Evolutionary conservation across 2,888 invertebrate species (phyloP).

Genomic region (Rhingia campestris): DNA sequence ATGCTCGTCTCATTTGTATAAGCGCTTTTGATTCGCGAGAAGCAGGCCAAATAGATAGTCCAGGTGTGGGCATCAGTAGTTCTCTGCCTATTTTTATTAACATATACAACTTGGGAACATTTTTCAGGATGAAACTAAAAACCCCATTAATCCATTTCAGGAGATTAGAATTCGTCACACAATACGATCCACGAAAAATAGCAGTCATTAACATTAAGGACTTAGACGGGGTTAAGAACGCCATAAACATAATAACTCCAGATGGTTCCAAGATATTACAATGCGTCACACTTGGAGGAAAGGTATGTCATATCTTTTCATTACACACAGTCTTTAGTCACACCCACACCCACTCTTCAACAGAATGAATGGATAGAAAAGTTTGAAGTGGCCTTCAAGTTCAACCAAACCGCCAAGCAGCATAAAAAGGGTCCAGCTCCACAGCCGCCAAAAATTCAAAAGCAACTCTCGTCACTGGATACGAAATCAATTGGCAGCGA

Average conservation of each 20-base stretch:
- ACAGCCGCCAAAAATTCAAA: conserved; percentile 79
- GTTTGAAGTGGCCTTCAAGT: conserved; percentile 94
- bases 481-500: conserved; percentile 77
- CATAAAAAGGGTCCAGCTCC: conserved; percentile 83
- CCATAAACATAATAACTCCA: conserved; percentile 96
- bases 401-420: conserved; percentile 85
- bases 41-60: too few relatives aligned
- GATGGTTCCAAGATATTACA: conserved; percentile 96
- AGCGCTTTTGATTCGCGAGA: too few relatives aligned
- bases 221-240: conserved; percentile 93
- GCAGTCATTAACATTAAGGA: conserved; percentile 97
- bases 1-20: too few relatives aligned
- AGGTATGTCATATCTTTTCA: conserved; percentile 72
- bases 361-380: conserved; percentile 97
- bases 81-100: too few relatives aligned
- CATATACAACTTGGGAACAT: too few relatives aligned
- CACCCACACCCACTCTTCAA: conserved; percentile 6
- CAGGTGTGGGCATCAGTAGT: too few relatives aligned
- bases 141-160: conserved; percentile 70
- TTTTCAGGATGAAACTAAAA: background rate
- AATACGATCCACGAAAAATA: conserved; percentile 87
- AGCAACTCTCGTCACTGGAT: conserved; percentile 75
- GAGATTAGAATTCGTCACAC: conserved; percentile 81
- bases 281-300: conserved; percentile 89
- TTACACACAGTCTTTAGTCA: too few relatives aligned